These are phyloP conservation scores for Simalia tracyae DNA, from an alignment of 2,797 vertebrate genomes.

Conservation along the genomic window DNA sequence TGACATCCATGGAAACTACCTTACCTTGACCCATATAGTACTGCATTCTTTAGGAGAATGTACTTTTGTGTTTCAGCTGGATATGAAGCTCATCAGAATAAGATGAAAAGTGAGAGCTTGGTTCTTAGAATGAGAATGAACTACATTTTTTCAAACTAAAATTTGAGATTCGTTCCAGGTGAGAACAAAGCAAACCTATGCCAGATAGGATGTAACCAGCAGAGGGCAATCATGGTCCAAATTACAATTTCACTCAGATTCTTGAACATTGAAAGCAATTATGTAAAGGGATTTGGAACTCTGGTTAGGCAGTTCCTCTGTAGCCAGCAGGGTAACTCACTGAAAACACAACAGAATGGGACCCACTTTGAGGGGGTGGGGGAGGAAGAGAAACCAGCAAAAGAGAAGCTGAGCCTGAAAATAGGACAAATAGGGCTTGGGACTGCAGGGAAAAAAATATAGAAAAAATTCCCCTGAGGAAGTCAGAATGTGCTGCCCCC, in stretches of 20 bases:
- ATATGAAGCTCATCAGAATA: background rate
- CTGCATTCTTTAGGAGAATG: background rate
- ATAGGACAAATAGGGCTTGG: background rate
- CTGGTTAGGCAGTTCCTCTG: background rate
- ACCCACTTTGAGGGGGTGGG: background rate
- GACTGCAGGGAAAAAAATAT: background rate
- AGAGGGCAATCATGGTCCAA: slow-evolving; percentile 20
- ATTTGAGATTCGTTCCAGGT: background rate
- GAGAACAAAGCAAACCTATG: background rate
- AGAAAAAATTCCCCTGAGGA: background rate
- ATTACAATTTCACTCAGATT: background rate
- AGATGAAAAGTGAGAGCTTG: background rate
- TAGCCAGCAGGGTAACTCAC: background rate
- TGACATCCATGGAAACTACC: background rate
- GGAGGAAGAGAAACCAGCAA: background rate
- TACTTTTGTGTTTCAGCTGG: background rate
- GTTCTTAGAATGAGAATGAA: background rate
- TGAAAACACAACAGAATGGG: background rate
- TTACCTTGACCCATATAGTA: background rate
- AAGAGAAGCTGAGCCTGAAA: background rate
- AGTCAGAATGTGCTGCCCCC: background rate
- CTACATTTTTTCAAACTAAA: background rate
- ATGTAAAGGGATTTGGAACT: background rate
- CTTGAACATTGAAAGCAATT: background rate
- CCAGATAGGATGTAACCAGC: slow-evolving; percentile 8